Conservation (phyloP, 1,140 invertebrate genomes). For the Pogonomyrmex californicus region DNA sequence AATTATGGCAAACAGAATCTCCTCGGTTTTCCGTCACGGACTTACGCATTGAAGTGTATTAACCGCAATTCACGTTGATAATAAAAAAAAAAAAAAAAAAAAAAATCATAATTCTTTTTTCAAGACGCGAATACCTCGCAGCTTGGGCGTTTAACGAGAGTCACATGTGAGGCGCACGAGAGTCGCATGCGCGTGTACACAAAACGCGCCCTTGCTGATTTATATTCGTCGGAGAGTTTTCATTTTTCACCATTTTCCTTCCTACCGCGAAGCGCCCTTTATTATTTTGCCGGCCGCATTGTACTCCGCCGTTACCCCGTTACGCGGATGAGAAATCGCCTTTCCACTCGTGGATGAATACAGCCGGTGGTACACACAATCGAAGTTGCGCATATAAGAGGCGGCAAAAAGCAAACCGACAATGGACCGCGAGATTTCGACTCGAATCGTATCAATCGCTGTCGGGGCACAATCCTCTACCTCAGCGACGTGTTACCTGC, state of each 20-base stretch:
- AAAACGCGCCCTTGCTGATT: slow-evolving; percentile 42
- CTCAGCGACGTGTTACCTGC: slow-evolving; percentile 71
- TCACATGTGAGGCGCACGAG: not conserved
- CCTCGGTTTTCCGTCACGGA: not conserved
- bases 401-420: slow-evolving; percentile 66
- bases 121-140: not conserved
- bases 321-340: slow-evolving; percentile 51
- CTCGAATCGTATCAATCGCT: slow-evolving; percentile 76
- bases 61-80: not conserved
- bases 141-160: slow-evolving; percentile 6
- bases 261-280: slow-evolving; percentile 36
- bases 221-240: slow-evolving; percentile 55
- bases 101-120: not conserved
- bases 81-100: not conserved
- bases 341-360: slow-evolving; percentile 64
- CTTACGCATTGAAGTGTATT: not conserved
- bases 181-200: too few relatives aligned
- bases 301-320: slow-evolving; percentile 52
- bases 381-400: slow-evolving; percentile 65
- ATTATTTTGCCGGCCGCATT: slow-evolving; percentile 62
- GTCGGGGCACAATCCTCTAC: slow-evolving; percentile 71
- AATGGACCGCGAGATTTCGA: slow-evolving; percentile 73
- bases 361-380: slow-evolving; percentile 22
- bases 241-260: slow-evolving; percentile 61
- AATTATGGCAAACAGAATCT: not conserved